Base-by-base conservation (phyloP, 2,113 vertebrate genomes). In the Chionis minor region DNA sequence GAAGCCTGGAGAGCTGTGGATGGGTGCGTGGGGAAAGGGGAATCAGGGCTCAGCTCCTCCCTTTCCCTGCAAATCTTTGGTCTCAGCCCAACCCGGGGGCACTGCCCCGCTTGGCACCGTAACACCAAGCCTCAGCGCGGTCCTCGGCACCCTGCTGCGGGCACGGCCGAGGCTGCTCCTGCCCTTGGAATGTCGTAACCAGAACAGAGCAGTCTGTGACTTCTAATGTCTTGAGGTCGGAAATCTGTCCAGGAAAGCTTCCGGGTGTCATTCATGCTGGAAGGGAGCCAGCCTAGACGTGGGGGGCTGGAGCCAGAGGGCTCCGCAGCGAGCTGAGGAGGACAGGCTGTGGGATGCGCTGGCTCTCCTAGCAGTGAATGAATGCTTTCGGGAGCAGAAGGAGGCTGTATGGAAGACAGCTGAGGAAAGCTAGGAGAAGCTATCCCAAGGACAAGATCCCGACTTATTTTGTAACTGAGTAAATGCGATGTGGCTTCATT, bases 91-190 rank as follows among this genome's bases (percentile, higher is more conserved):
- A 59, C 9, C 28, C 49, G 67, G 1, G 0, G 52, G 65, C 54
- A 4, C 54, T 45, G 72, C 19, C 47, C 49, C 19, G 0, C 30
- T 44, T 19, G 19, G 40, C 32, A 23, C 32, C 0, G 1, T 12
- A 10, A 79, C 42, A 4, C 26, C 33, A 0, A 51, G 26, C 24
- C 56, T 71, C 35, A 3, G 33, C 4, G 1, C 2, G 44, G 38
- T 32, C 24, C 49, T 40, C 19, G 5, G 5, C 12, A 52, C 42
- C 49, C 49, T 13, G 22, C 49, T 7, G 22, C 49, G 12, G 30
- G 72, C 62, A 2, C 0, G 0, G 67, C 63, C 54, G 1, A 14
- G 63, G 10, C 80, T 2, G 2, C 71, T 74, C 38, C 88, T 70
- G 75, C 35, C 18, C 58, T 33, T 63, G 18, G 42, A 66, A 4